These are phyloP conservation scores for Catharus ustulatus DNA, from an alignment of 2,797 vertebrate genomes.

Conservation along the genomic window DNA sequence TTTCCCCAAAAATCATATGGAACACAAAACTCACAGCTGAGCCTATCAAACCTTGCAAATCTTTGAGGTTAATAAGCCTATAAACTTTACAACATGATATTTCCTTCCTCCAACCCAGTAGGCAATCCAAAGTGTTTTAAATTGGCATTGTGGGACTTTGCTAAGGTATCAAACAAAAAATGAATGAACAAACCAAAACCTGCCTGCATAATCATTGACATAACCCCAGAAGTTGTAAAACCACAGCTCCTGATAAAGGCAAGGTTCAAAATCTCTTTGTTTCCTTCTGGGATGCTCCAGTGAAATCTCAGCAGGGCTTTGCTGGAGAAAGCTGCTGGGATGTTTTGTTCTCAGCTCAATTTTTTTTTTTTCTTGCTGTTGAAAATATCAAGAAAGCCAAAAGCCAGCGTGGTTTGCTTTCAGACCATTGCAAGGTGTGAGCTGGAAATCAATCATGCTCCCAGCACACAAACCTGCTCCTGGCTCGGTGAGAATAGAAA, in stretches of 20 bases:
- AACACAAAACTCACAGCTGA: neutral
- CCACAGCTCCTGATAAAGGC: neutral
- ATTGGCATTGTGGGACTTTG: neutral
- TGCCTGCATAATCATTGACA: neutral
- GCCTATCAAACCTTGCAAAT: neutral
- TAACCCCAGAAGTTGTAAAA: neutral
- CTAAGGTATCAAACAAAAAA: neutral
- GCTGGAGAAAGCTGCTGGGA: neutral
- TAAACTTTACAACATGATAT: neutral
- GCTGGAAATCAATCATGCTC: conserved; percentile 4
- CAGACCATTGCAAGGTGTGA: conserved; percentile 5
- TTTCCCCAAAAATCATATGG: accelerated
- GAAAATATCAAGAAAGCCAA: neutral
- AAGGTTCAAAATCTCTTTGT: neutral
- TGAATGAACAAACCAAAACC: neutral
- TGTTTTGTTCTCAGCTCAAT: neutral
- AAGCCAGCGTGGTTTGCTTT: neutral
- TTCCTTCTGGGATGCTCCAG: neutral
- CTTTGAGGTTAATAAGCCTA: neutral
- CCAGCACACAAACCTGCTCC: neutral
- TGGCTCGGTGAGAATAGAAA: conserved; percentile 39
- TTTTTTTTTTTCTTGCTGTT: neutral
- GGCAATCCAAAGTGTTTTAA: neutral
- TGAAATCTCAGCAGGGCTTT: neutral
- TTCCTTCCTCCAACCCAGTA: neutral